A percentile compares a stretch with the other conserved stretches of the same genome.
phyloP scores from a whole-genome alignment of 2,888 invertebrate species.

The Anthophora plumipes region DNA sequence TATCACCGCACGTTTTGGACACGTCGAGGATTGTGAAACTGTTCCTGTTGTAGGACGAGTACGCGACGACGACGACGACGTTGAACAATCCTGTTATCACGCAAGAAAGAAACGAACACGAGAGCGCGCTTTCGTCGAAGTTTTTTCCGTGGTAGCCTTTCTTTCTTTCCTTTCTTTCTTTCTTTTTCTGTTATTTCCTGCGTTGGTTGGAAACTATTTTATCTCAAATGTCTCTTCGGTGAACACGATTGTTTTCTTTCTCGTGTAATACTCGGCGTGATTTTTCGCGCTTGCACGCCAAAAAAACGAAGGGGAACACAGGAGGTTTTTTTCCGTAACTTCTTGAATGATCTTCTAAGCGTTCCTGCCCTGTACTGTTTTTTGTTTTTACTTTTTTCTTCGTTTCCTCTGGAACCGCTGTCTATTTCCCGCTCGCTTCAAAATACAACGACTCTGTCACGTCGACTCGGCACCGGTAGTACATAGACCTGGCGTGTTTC shows the following conservation, averaged over 20 bases:
- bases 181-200: background rate
- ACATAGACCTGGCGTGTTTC: conserved; percentile 64
- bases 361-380: conserved; percentile 59
- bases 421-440: conserved; percentile 63
- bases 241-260: conserved; percentile 43
- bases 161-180: no score
- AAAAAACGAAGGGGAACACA: conserved; percentile 53
- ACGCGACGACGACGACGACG: conserved; percentile 28
- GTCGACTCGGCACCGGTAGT: conserved; percentile 67
- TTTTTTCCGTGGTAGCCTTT: conserved; percentile 16
- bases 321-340: conserved; percentile 47
- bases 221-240: conserved; percentile 20
- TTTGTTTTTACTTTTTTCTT: conserved; percentile 53
- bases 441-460: conserved; percentile 51
- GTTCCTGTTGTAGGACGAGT: conserved; percentile 15
- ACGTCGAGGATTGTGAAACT: conserved; percentile 38
- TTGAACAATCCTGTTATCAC: conserved; percentile 42
- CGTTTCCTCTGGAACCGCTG: conserved; percentile 52
- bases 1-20: conserved; percentile 55
- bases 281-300: conserved; percentile 52
- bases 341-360: conserved; percentile 56
- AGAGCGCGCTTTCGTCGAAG: conserved; percentile 52
- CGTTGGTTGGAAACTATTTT: background rate
- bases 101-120: conserved; percentile 50
- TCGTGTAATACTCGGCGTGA: conserved; percentile 50